Percentiles rank a stretch among this genome's conserved stretches.
These are phyloP conservation scores for Megaceryle torquata DNA, from an alignment of 2,113 vertebrate species.

Conservation along the genomic window DNA sequence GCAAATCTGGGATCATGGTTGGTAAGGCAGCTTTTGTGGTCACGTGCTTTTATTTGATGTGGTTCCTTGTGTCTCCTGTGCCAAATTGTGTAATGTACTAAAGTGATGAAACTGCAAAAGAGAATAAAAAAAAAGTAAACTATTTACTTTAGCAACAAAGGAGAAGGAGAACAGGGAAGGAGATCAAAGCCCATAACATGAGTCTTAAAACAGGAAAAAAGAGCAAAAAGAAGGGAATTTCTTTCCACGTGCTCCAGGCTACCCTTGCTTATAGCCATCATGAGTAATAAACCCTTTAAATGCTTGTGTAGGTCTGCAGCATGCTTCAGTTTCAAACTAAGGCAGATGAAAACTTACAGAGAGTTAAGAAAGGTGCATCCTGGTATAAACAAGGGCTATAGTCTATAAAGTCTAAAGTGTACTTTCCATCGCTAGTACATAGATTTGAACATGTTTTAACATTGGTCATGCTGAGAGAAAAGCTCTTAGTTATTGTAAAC, in stretches of 20 bases:
- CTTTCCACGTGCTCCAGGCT: neutral
- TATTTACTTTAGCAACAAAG: conserved; percentile 58
- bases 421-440: neutral
- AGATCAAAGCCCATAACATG: conserved; percentile 67
- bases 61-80: conserved; percentile 65
- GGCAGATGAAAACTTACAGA: neutral
- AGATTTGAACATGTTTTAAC: neutral
- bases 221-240: conserved; percentile 22
- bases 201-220: conserved; percentile 28
- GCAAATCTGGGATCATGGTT: conserved; percentile 54
- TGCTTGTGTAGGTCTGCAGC: neutral
- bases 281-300: conserved; percentile 1
- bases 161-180: conserved; percentile 34
- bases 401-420: neutral
- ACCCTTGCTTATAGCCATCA: neutral
- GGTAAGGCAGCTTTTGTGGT: conserved; percentile 72
- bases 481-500: neutral
- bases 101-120: conserved; percentile 76
- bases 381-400: neutral
- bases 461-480: neutral
- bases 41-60: conserved; percentile 79
- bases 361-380: neutral
- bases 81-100: conserved; percentile 69
- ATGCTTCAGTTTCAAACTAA: conserved; percentile 12
- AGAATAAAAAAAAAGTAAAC: conserved; percentile 20